phyloP scores from a whole-genome alignment of 1,140 invertebrate genomes.

The Leptestheria dahalacensis region DNA sequence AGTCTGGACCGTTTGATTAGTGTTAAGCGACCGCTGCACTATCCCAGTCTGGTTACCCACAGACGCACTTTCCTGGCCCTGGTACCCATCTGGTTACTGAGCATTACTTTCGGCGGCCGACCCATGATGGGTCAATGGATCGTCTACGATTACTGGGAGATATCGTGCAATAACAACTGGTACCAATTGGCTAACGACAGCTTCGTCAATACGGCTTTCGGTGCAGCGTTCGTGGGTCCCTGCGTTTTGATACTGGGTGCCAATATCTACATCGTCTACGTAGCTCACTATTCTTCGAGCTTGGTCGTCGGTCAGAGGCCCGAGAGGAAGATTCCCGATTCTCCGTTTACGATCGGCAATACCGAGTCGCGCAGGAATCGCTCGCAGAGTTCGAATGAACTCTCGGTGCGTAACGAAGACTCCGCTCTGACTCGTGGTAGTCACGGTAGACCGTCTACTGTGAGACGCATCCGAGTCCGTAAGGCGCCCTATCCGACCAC shows the following conservation, averaged over 20 bases:
- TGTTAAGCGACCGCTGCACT: slow-evolving; percentile 24
- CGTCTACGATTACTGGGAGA: slow-evolving; percentile 30
- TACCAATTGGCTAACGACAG: slow-evolving; percentile 19
- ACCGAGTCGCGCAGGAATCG: too few relatives aligned
- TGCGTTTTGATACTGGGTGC: slow-evolving; percentile 23
- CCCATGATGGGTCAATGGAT: slow-evolving; percentile 26
- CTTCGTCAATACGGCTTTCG: slow-evolving; percentile 27
- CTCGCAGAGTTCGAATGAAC: too few relatives aligned
- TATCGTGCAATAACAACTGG: slow-evolving; percentile 29
- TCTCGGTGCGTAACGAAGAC: too few relatives aligned
- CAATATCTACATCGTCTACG: slow-evolving; percentile 22
- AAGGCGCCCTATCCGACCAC: background rate
- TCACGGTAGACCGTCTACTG: background rate
- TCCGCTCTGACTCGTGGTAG: too few relatives aligned
- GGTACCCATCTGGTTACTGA: slow-evolving; percentile 2
- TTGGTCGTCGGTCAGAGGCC: background rate
- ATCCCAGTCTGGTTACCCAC: slow-evolving; percentile 18
- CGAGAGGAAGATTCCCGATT: too few relatives aligned
- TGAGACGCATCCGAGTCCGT: background rate
- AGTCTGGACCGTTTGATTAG: slow-evolving; percentile 29
- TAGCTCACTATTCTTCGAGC: slow-evolving; percentile 3
- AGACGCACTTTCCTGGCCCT: slow-evolving; percentile 5
- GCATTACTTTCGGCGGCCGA: slow-evolving; percentile 18
- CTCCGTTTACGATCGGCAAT: too few relatives aligned
- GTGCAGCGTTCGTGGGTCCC: slow-evolving; percentile 27